Evolutionary conservation across 2,888 invertebrate genomes (phyloP).

Genomic region (Vandiemenella viatica): DNA sequence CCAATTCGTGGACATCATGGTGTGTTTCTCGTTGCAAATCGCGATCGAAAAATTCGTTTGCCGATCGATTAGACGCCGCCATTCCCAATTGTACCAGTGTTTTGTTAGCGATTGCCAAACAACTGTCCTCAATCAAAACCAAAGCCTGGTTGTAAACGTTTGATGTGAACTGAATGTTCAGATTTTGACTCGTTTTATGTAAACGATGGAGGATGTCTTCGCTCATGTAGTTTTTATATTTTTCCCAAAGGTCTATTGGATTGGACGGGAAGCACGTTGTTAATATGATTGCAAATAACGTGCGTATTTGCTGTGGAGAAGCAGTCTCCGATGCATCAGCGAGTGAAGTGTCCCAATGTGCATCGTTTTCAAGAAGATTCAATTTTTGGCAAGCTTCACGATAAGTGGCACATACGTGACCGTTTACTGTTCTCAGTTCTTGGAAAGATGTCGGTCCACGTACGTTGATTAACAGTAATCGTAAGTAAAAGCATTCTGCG

Average conservation of each 20-base stretch:
- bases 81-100: constrained; percentile 21
- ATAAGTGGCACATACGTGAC: neutral
- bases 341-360: neutral
- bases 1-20: constrained; percentile 14
- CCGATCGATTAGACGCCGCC: constrained; percentile 15
- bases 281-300: too few relatives aligned
- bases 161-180: neutral
- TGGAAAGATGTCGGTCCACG: neutral
- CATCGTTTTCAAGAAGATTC: neutral
- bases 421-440: too few relatives aligned
- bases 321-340: too few relatives aligned
- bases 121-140: neutral
- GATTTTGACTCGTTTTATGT: neutral
- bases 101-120: constrained; percentile 12
- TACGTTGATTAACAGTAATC: neutral
- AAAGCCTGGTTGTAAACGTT: neutral
- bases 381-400: neutral
- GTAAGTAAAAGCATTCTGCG: constrained; percentile 22
- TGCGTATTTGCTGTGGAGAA: too few relatives aligned
- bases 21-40: constrained; percentile 20
- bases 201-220: too few relatives aligned
- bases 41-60: constrained; percentile 16
- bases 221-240: neutral
- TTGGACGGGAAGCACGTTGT: too few relatives aligned
- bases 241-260: neutral